These are phyloP conservation scores for Poliocrania exsul DNA, from an alignment of 2,797 vertebrate species.

Conservation along the genomic window DNA sequence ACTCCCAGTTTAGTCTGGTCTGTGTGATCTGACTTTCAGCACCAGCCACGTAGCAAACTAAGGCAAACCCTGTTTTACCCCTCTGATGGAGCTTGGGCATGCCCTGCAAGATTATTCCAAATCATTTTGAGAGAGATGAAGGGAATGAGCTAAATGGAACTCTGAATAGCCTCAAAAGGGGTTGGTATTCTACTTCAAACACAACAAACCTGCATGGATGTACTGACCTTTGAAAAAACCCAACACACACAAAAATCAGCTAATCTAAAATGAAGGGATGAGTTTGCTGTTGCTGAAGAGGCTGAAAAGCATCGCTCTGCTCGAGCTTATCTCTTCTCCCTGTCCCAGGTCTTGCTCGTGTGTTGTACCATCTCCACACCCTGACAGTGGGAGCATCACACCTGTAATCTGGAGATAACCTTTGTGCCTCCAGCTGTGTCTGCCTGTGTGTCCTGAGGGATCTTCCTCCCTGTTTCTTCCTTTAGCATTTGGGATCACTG, in stretches of 20 bases:
- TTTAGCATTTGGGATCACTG: neutral
- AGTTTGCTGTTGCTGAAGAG: neutral
- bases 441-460: fast-evolving
- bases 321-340: neutral
- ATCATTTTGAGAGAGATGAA: neutral
- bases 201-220: neutral
- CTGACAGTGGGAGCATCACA: fast-evolving
- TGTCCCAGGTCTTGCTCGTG: neutral
- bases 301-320: neutral
- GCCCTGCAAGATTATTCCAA: neutral
- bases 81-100: fast-evolving
- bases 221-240: neutral
- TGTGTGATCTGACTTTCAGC: fast-evolving
- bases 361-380: fast-evolving
- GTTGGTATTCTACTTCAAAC: neutral
- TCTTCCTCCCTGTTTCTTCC: neutral
- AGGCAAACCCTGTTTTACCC: neutral
- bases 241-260: neutral
- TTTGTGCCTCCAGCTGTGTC: neutral
- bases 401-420: neutral
- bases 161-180: neutral
- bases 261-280: neutral
- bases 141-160: neutral
- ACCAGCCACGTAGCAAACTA: fast-evolving
- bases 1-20: neutral